Evolutionary conservation across 2,888 invertebrate genomes (phyloP), one percentile per base, ranked within the genome.

Genomic region (Hydrotaea cyrtoneurina): DNA sequence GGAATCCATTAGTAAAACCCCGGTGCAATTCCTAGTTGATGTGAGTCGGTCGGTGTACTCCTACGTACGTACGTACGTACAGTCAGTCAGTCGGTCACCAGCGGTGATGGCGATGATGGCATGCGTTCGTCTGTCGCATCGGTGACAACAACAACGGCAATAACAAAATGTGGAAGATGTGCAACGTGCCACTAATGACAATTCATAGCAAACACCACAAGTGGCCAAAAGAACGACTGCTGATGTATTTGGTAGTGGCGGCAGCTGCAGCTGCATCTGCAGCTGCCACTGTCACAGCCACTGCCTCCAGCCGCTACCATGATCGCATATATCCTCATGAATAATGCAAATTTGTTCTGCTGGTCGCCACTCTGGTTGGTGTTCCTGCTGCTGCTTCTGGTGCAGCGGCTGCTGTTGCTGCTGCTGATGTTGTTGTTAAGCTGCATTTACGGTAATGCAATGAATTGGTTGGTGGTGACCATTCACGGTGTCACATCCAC

Each of bases 1-100:
- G 84, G 81, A 81, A 78, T 81, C 84, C 84, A 84, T 84, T 84
- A 84, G 84, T 72, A 71, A 84, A 84, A 80, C 75, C 80, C 50
- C 19, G 59, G 64, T 71, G 78, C 23, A 80, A 78, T 80, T 71
- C 74, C 62, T 72, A 82, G 55, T 21, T 64, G 66, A 1, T 53
- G 23, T n/a, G 1, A 10, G 55, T 55, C 11, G 11, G 8, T 11
- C 11, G 39, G 39, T 10, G 39, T 36, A 36, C 36, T 36, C 36
- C 36, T 36, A n/a, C n/a, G n/a, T n/a, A n/a, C n/a, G n/a, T n/a
- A n/a, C n/a, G n/a, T n/a, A n/a, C 36, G 8, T 36, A 36, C 39
- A 8, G 39, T 39, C 39, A 39, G 39, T 39, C 64, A 36, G 46
- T 69, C 36, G n/a, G 23, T 36, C 75, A 53, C 39, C 23, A 74